Conservation (phyloP, 2,113 vertebrate genomes). For the Strix aluco region DNA sequence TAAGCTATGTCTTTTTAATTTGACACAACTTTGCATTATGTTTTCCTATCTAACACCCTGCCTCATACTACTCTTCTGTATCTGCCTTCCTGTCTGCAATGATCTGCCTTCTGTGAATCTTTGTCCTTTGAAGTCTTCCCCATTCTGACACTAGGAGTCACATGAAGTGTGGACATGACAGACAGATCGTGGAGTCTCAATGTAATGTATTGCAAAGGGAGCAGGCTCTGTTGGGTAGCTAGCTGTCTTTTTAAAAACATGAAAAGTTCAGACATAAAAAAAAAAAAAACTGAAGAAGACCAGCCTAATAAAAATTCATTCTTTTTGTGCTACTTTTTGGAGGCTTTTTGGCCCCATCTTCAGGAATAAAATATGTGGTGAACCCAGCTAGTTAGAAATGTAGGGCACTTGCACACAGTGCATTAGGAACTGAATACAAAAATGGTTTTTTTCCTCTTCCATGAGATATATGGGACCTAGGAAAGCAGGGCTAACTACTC, state of each 20-base stretch:
- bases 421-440: neutral
- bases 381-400: neutral
- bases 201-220: neutral
- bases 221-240: neutral
- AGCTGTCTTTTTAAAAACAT: neutral
- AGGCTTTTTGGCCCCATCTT: neutral
- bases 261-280: neutral
- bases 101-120: neutral
- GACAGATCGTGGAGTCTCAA: neutral
- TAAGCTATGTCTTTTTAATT: neutral
- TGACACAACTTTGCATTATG: neutral
- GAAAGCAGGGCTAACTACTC: neutral
- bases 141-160: neutral
- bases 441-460: neutral
- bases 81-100: neutral
- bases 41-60: neutral
- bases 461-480: neutral
- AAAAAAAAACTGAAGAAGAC: neutral
- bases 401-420: neutral
- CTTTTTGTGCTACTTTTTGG: neutral
- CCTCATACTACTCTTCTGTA: neutral
- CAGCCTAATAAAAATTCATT: neutral
- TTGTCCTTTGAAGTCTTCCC: neutral
- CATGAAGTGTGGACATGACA: neutral
- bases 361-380: neutral